These are phyloP conservation scores for Ennomos fuscantarius DNA, from an alignment of 2,888 invertebrate species.

Conservation along the genomic window DNA sequence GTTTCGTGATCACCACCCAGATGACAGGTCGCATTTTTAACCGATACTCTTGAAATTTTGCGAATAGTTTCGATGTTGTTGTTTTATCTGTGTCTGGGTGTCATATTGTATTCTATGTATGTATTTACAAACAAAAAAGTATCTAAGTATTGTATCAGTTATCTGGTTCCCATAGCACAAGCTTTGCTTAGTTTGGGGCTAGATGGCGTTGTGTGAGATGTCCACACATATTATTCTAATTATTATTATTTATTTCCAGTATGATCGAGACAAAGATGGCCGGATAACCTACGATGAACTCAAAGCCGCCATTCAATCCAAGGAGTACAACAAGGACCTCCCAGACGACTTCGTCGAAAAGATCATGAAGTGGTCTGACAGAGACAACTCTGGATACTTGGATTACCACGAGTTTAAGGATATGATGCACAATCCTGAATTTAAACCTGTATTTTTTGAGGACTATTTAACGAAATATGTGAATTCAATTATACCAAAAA, in stretches of 20 bases:
- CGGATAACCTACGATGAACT: neutral
- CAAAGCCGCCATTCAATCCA: neutral
- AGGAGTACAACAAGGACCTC: neutral
- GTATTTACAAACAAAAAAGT: too few species aligned
- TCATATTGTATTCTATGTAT: too few species aligned
- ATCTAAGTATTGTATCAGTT: too few species aligned
- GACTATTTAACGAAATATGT: neutral
- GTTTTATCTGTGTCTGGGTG: too few species aligned
- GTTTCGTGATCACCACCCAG: too few species aligned
- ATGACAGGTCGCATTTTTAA: too few species aligned
- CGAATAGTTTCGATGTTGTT: too few species aligned
- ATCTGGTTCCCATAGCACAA: too few species aligned
- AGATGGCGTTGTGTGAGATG: too few species aligned
- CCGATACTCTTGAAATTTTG: too few species aligned
- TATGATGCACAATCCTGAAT: conserved; percentile 6
- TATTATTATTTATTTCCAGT: neutral
- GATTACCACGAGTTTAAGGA: conserved; percentile 2
- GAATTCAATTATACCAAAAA: neutral
- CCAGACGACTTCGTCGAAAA: neutral
- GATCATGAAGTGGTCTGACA: neutral
- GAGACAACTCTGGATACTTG: neutral
- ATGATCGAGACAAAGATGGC: conserved; percentile 4
- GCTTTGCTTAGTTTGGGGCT: too few species aligned
- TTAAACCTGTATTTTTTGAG: neutral
- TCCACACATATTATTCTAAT: too few species aligned